These are phyloP conservation scores for Conistra vaccinii DNA, from an alignment of 2,888 invertebrate species.

Conservation along the genomic window DNA sequence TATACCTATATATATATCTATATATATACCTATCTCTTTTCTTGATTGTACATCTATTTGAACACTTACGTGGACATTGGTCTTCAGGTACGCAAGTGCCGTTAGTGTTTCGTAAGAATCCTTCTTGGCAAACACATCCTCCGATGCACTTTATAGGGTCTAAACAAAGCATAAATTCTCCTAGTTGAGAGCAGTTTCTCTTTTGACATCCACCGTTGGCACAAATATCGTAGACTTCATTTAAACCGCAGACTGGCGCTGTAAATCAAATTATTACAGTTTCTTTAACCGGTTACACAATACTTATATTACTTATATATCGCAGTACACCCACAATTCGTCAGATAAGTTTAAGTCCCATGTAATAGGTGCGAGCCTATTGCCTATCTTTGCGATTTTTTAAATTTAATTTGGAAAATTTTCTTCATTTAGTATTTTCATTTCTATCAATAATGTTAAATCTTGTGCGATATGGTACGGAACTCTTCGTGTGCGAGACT, in stretches of 20 bases:
- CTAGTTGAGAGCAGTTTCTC: constrained; percentile 67
- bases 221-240: constrained; percentile 68
- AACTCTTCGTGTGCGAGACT: no score
- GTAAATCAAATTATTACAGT: neutral
- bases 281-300: neutral
- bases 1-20: no score
- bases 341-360: no score
- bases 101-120: constrained; percentile 57
- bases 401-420: no score
- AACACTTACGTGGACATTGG: constrained; percentile 69
- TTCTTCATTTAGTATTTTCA: no score
- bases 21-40: neutral
- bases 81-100: constrained; percentile 69
- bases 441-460: no score
- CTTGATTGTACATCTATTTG: neutral
- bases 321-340: neutral
- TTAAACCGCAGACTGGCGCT: constrained; percentile 60
- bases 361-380: neutral
- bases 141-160: constrained; percentile 62
- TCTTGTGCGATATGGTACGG: no score
- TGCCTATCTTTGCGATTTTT: no score
- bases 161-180: constrained; percentile 61
- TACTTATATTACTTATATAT: neutral
- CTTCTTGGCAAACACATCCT: constrained; percentile 69
- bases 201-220: constrained; percentile 72